phyloP scores from a whole-genome alignment of 37 sponge, comb jelly and placozoan species.

The Halisarca cf. caerulea region DNA sequence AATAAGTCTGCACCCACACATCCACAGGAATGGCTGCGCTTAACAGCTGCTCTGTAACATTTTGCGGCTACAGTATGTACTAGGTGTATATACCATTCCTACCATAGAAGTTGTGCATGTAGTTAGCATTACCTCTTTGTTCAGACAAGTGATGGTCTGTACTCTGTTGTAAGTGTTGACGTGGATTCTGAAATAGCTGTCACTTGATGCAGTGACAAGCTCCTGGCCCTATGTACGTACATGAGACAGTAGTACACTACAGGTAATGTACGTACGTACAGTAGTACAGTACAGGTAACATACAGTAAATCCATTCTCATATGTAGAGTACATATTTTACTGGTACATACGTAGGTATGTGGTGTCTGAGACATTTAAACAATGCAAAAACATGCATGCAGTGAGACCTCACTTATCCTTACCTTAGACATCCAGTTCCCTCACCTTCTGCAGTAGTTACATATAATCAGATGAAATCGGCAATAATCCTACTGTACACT shows the following conservation, averaged over 20 bases:
- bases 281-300: too few species aligned
- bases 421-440: too few species aligned
- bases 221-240: constrained; percentile 22
- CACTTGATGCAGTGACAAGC: constrained; percentile 57
- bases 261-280: neutral
- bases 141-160: constrained; percentile 74
- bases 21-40: neutral
- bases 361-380: neutral
- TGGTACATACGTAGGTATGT: too few species aligned
- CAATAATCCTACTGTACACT: too few species aligned
- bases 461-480: too few species aligned
- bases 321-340: neutral
- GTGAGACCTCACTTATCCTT: too few species aligned
- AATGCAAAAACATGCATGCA: neutral
- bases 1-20: neutral
- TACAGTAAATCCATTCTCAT: neutral
- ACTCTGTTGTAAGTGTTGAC: constrained; percentile 70
- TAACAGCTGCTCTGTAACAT: neutral
- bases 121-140: too few species aligned
- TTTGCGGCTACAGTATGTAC: too few species aligned
- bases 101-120: too few species aligned
- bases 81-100: too few species aligned
- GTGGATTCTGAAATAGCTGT: constrained; percentile 68
- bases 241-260: neutral
- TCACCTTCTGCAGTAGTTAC: too few species aligned